phyloP scores from a whole-genome alignment of 2,797 vertebrate genomes.

The Pachyuromys duprasi region DNA sequence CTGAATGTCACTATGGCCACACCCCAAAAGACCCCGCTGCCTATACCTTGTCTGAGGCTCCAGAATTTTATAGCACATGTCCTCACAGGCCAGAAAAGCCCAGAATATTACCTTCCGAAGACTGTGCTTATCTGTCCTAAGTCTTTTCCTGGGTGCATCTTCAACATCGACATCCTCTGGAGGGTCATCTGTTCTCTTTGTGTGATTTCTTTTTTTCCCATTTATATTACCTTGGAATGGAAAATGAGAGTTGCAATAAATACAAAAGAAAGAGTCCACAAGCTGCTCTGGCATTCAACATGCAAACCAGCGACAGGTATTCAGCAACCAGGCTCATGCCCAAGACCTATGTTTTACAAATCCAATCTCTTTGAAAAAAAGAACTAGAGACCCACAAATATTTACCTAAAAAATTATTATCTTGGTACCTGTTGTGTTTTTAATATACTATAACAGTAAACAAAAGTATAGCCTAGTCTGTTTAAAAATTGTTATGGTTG shows the following conservation, averaged over 20 bases:
- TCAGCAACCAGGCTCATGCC: neutral
- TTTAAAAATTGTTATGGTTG: neutral
- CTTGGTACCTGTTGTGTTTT: neutral
- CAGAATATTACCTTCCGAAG: constrained; percentile 88
- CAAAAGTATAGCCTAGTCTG: neutral
- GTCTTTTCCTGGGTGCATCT: constrained; percentile 88
- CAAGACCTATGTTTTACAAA: neutral
- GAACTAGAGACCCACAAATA: neutral
- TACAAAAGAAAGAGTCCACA: constrained; percentile 82
- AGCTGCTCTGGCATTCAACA: constrained; percentile 26
- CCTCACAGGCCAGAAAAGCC: constrained; percentile 72
- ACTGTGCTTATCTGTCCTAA: constrained; percentile 88
- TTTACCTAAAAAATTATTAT: neutral
- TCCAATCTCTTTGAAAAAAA: neutral
- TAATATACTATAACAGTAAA: neutral
- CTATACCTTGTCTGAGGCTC: neutral
- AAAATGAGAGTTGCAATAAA: constrained; percentile 78
- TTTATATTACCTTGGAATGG: constrained; percentile 86
- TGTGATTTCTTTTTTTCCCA: constrained; percentile 89
- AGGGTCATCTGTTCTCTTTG: constrained; percentile 87
- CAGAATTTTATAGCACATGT: neutral
- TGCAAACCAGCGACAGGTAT: neutral
- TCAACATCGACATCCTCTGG: constrained; percentile 85
- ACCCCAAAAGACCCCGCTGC: neutral
- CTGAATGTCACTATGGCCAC: neutral